Evolutionary conservation across 2,888 invertebrate genomes (phyloP).

Genomic region (Leucophenga montana): DNA sequence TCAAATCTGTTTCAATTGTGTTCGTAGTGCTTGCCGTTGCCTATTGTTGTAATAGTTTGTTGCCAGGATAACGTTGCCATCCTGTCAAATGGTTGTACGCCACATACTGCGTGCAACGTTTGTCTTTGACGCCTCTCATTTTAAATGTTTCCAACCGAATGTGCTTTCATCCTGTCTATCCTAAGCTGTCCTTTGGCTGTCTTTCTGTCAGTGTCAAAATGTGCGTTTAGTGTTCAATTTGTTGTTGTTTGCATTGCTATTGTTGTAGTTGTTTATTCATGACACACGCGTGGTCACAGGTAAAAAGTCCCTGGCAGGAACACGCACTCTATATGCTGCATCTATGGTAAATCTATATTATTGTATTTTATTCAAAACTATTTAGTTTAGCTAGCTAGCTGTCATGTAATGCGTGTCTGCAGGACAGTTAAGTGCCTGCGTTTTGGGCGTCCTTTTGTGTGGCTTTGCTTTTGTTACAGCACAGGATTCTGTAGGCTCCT

Average conservation of each 20-base stretch:
- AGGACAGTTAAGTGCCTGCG: not conserved
- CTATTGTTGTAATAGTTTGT: not conserved
- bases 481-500: too few species aligned
- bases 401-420: slow-evolving; percentile 10
- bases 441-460: not conserved
- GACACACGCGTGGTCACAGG: slow-evolving; percentile 8
- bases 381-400: not conserved
- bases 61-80: not conserved
- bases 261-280: slow-evolving; percentile 22
- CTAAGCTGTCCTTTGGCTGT: slow-evolving; percentile 2
- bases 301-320: not conserved
- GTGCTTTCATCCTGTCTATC: not conserved
- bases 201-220: slow-evolving; percentile 1
- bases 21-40: not conserved
- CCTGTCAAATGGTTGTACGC: slow-evolving; percentile 3
- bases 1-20: slow-evolving; percentile 46
- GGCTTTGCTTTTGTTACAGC: not conserved
- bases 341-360: too few species aligned
- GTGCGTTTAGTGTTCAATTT: slow-evolving; percentile 2
- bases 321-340: not conserved
- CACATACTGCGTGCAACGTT: not conserved
- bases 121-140: slow-evolving; percentile 4
- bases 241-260: not conserved
- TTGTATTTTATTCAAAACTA: too few species aligned
- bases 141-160: not conserved